Conservation (phyloP, 2,113 vertebrate genomes). For the Myrmecobius fasciatus region DNA sequence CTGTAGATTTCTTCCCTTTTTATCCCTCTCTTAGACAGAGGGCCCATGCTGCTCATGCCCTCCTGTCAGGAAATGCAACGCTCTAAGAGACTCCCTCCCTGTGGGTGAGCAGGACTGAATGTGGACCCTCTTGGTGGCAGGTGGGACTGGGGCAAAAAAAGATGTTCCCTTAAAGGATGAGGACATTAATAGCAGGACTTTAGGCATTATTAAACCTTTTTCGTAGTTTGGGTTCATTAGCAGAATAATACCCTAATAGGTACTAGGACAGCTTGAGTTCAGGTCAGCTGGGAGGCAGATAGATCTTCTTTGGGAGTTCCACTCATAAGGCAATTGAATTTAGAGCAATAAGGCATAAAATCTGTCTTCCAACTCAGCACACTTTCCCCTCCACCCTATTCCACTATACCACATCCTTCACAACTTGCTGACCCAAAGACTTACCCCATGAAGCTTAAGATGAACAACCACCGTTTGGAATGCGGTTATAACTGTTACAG, state of each 20-base stretch:
- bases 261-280: not conserved
- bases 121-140: not conserved
- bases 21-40: not conserved
- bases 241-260: not conserved
- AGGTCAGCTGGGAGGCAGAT: not conserved
- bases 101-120: not conserved
- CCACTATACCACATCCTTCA: constrained; percentile 1
- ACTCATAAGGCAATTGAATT: not conserved
- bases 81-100: not conserved
- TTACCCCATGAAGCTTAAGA: not conserved
- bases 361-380: not conserved
- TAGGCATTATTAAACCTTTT: not conserved
- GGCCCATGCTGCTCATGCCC: not conserved
- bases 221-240: not conserved
- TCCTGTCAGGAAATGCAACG: not conserved
- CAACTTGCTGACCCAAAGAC: not conserved
- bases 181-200: not conserved
- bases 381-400: not conserved
- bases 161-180: not conserved
- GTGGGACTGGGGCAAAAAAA: not conserved
- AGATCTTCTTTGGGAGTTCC: not conserved
- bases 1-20: not conserved
- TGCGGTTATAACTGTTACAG: not conserved
- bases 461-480: not conserved
- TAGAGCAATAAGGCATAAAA: not conserved